Base-by-base conservation (phyloP, 2,113 vertebrate genomes). In the Eretmochelys imbricata region DNA sequence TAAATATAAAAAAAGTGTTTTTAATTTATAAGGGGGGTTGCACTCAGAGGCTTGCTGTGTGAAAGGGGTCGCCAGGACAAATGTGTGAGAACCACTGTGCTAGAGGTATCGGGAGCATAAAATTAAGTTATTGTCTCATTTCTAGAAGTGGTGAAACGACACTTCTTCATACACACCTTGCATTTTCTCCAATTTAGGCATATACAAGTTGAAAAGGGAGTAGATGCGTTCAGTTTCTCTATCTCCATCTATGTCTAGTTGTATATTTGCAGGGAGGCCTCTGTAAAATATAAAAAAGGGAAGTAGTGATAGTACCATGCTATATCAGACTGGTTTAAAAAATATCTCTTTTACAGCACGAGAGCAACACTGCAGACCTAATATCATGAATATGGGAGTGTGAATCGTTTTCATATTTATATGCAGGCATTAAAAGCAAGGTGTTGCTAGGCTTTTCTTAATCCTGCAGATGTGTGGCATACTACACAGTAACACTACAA, bases 181-280 rank as follows among this genome's bases (percentile, higher is more conserved):
- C 99, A 99, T 99, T 96, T 99, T 99, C 97, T 99, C 99, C 94
- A 99, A 95, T 97, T 99, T 99, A 97, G 98, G 97, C 99, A 99
- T 99, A 97, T 99, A 99, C 4, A 98, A 98, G 98, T 98, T 99
- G 98, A 99, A 99, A 55, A 99, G 98, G 10, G 99, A 99, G 93
- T 99, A 99, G 98, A 99, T 99, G 57, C 99, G 99, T 97, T 99
- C 99, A 0, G 99, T 99, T 97, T 99, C 99, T 91, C 99, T 98
- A 97, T 99, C 99, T 95, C 99, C 99, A 38, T 99, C 99, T 19
- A 99, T 99, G 91, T 99, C 99, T 95, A 99, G 98, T 98, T 99
- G 99, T 97, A 99, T 99, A 97, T 99, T 99, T 57, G 99, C 99
- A 1, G 99, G 99, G 29, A 99, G 98, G 17, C 99, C 98, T 1